These are phyloP conservation scores for Vidua chalybeata DNA, from an alignment of 2,113 vertebrate genomes.

Conservation along the genomic window DNA sequence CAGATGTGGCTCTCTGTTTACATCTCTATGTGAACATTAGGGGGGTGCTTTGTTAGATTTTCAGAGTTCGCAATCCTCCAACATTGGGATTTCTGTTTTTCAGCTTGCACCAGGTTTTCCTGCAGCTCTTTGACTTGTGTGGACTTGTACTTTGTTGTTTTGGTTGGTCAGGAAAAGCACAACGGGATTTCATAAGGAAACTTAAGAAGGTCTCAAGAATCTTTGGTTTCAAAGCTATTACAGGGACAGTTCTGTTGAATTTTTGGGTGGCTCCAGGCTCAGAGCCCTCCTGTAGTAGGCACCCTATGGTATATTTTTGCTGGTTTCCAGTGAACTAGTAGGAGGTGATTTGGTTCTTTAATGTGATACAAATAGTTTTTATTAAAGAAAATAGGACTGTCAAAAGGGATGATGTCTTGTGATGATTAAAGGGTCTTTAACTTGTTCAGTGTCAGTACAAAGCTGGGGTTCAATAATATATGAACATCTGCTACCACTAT, in stretches of 20 bases:
- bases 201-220: constrained; percentile 63
- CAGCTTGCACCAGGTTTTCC: constrained; percentile 53
- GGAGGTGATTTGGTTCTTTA: constrained; percentile 49
- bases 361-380: constrained; percentile 58
- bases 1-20: constrained; percentile 28
- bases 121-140: constrained; percentile 40
- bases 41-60: constrained; percentile 41
- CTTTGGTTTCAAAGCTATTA: constrained; percentile 68
- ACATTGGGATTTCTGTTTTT: constrained; percentile 31
- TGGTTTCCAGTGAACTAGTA: constrained; percentile 35
- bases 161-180: constrained; percentile 51
- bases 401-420: constrained; percentile 9
- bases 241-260: constrained; percentile 38
- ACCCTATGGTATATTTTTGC: constrained; percentile 39
- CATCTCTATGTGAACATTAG: not conserved
- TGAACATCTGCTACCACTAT: not conserved
- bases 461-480: not conserved
- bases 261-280: constrained; percentile 57
- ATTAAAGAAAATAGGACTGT: constrained; percentile 60
- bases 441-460: not conserved
- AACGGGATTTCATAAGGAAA: constrained; percentile 53
- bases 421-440: constrained; percentile 40
- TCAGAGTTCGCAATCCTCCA: constrained; percentile 14
- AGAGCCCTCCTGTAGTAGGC: constrained; percentile 55
- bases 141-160: constrained; percentile 54